phyloP scores from a whole-genome alignment of 2,888 invertebrate genomes.

The Cotesia congregata region DNA sequence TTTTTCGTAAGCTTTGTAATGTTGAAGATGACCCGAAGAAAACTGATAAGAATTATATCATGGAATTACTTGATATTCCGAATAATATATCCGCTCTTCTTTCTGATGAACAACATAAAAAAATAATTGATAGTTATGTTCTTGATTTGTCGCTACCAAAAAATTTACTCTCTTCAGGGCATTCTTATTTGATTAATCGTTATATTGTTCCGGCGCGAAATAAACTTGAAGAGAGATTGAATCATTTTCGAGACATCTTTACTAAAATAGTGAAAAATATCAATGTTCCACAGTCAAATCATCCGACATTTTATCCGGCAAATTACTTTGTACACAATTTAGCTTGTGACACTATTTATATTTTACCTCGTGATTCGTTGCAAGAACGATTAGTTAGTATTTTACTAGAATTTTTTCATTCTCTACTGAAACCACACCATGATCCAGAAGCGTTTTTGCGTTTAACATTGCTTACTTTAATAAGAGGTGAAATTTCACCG shows the following conservation, averaged over 20 bases:
- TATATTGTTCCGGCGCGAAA: slow-evolving; percentile 25
- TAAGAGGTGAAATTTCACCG: background rate
- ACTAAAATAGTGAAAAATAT: slow-evolving; percentile 42
- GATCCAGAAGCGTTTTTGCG: too few relatives aligned
- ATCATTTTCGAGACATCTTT: slow-evolving; percentile 40
- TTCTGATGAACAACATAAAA: slow-evolving; percentile 50
- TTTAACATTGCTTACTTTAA: background rate
- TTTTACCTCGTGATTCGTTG: background rate
- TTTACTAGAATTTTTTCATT: slow-evolving; percentile 21
- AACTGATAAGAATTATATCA: background rate
- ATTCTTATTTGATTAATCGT: slow-evolving; percentile 12
- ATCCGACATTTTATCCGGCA: slow-evolving; percentile 38
- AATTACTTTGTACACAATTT: slow-evolving; percentile 41
- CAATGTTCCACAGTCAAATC: slow-evolving; percentile 42
- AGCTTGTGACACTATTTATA: background rate
- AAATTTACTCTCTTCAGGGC: background rate
- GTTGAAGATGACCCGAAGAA: background rate
- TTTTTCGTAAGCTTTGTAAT: slow-evolving; percentile 41
- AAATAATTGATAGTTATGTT: slow-evolving; percentile 53
- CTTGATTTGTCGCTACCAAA: slow-evolving; percentile 35
- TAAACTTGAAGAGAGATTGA: slow-evolving; percentile 45
- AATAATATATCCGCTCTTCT: slow-evolving; percentile 35
- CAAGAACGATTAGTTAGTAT: slow-evolving; percentile 37
- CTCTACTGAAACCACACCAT: too few relatives aligned
- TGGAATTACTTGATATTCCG: background rate